Conservation (phyloP, 2,113 vertebrate genomes). For the Argyrosomus japonicus region DNA sequence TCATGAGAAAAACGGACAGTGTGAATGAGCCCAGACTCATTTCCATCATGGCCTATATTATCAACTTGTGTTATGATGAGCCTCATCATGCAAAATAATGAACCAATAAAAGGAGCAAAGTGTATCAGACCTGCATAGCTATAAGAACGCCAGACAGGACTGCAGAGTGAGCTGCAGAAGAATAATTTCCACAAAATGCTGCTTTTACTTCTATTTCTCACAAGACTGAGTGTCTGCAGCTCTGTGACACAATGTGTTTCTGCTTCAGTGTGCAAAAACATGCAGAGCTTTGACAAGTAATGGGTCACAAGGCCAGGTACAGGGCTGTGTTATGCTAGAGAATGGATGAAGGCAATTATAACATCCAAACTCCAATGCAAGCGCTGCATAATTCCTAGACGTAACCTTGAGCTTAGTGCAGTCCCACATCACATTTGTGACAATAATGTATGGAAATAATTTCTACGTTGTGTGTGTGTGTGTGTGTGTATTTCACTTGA, state of each 20-base stretch:
- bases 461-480: background rate
- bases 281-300: constrained; percentile 21
- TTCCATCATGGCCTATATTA: background rate
- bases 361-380: constrained; percentile 18
- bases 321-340: constrained; percentile 7
- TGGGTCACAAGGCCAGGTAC: constrained; percentile 20
- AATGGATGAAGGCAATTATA: constrained; percentile 42
- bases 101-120: background rate
- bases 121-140: background rate
- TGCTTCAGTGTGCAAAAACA: constrained; percentile 20
- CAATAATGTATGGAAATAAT: constrained; percentile 22
- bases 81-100: background rate
- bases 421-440: constrained; percentile 13
- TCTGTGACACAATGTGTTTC: constrained; percentile 3
- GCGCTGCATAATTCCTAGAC: constrained; percentile 13
- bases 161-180: background rate
- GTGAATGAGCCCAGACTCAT: background rate
- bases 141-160: background rate
- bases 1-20: background rate
- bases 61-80: background rate
- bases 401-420: constrained; percentile 21
- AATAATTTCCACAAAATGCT: constrained; percentile 21
- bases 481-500: background rate
- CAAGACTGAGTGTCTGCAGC: background rate
- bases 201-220: background rate